A percentile compares a stretch with the other conserved stretches of the same genome.
phyloP scores from a whole-genome alignment of 1,140 invertebrate species.

The Campoletis sonorensis region DNA sequence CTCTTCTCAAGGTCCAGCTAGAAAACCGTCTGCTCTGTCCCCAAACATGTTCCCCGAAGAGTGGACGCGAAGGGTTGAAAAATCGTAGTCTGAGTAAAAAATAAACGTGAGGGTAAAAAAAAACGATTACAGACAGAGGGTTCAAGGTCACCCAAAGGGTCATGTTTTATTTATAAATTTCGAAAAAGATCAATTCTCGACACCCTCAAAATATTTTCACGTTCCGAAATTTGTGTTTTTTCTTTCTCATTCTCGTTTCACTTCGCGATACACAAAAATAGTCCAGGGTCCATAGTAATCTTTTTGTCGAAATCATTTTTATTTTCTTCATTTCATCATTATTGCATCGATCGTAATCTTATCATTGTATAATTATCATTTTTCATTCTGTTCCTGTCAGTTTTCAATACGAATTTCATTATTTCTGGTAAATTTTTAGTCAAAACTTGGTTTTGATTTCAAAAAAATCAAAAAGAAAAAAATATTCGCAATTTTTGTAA shows the following conservation, averaged over 20 bases:
- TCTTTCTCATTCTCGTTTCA: neutral
- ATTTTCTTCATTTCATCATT: too few relatives aligned
- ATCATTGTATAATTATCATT: neutral
- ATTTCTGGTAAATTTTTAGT: too few relatives aligned
- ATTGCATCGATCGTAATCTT: too few relatives aligned
- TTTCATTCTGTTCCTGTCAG: too few relatives aligned
- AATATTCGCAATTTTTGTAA: too few relatives aligned
- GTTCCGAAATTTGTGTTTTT: neutral
- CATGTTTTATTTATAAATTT: slow-evolving; percentile 19
- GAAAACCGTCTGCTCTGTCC: neutral
- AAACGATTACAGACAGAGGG: neutral
- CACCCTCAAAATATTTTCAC: neutral
- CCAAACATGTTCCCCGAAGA: neutral
- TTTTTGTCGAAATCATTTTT: neutral
- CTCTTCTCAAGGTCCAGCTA: neutral
- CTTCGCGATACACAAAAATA: neutral
- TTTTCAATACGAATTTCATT: too few relatives aligned
- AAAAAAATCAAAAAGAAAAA: too few relatives aligned
- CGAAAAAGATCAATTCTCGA: neutral
- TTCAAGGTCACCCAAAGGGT: neutral
- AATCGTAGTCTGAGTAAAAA: neutral
- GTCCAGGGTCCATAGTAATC: neutral
- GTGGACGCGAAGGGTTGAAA: neutral
- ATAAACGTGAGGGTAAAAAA: slow-evolving; percentile 29
- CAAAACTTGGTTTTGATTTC: too few relatives aligned